Percentiles rank a stretch among this genome's conserved stretches.
Conservation (phyloP, 2,888 invertebrate species). For the Eupithecia tripunctaria region DNA sequence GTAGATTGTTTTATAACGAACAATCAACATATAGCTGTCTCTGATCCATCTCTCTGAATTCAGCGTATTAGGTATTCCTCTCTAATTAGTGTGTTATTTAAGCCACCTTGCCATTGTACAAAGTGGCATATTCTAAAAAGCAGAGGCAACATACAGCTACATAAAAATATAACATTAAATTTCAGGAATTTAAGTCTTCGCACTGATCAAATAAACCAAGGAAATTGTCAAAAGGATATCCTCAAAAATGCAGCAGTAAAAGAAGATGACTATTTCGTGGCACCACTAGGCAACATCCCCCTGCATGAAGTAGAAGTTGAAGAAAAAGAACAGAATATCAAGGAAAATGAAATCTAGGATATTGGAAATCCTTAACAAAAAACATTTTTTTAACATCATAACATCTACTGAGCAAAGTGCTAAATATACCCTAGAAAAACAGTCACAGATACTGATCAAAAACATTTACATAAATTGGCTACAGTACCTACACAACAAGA, state of each 20-base stretch:
- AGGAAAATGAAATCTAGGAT: constrained; percentile 74
- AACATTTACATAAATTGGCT: constrained; percentile 73
- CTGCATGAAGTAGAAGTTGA: constrained; percentile 80
- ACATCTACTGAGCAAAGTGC: constrained; percentile 46
- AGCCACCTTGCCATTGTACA: background rate
- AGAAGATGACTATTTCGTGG: constrained; percentile 96
- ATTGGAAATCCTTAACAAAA: constrained; percentile 58
- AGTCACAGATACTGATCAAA: constrained; percentile 64
- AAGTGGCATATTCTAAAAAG: background rate
- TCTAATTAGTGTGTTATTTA: background rate
- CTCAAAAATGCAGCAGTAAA: constrained; percentile 89
- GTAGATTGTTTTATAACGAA: background rate
- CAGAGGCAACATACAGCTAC: background rate
- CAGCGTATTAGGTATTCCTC: background rate
- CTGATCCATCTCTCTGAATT: background rate
- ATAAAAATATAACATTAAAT: constrained; percentile 40
- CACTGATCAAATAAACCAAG: constrained; percentile 88
- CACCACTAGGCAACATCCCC: constrained; percentile 94
- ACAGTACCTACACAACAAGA: constrained; percentile 62
- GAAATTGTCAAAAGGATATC: constrained; percentile 87
- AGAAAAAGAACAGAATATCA: constrained; percentile 50
- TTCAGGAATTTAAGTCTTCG: constrained; percentile 87
- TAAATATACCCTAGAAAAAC: constrained; percentile 56
- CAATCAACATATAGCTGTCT: background rate
- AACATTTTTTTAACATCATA: constrained; percentile 63